phyloP scores from a whole-genome alignment of 2,888 invertebrate species.

The Eucriotettix oculatus region DNA sequence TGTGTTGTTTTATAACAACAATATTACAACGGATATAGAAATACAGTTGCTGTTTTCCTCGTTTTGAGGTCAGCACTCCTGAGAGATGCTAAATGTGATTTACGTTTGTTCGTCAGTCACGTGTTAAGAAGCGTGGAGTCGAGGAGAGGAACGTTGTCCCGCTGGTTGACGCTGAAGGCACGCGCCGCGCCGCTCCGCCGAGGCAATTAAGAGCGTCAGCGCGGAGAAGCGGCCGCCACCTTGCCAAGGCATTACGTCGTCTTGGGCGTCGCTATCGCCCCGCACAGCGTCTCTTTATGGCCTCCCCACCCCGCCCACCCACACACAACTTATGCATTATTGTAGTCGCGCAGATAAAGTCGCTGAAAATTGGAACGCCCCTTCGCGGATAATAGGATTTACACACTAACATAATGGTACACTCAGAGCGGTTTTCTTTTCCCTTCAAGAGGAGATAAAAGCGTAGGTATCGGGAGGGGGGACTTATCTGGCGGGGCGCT shows the following conservation, averaged over 20 bases:
- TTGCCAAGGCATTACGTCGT: not conserved
- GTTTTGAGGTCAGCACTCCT: too few relatives aligned
- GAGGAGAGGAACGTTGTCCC: too few relatives aligned
- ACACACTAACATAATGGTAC: slow-evolving; percentile 14
- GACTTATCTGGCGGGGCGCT: not conserved
- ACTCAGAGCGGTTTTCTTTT: not conserved
- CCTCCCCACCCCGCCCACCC: not conserved
- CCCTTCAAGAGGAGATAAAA: not conserved
- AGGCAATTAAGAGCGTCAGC: too few relatives aligned
- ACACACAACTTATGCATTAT: not conserved
- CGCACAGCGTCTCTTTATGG: not conserved
- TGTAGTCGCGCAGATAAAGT: slow-evolving; percentile 9
- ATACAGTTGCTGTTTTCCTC: too few relatives aligned
- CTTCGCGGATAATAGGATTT: slow-evolving; percentile 14
- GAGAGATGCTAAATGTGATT: too few relatives aligned
- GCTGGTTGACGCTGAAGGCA: too few relatives aligned
- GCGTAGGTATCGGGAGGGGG: not conserved
- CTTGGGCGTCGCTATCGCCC: not conserved
- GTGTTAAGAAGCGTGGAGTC: too few relatives aligned
- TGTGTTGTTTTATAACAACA: too few relatives aligned
- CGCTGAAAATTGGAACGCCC: slow-evolving; percentile 10
- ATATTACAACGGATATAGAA: too few relatives aligned
- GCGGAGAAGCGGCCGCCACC: not conserved
- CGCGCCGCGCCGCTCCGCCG: too few relatives aligned
- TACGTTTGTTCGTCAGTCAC: too few relatives aligned